Evolutionary conservation across 2,797 vertebrate species (phyloP), one percentile per base, ranked within the genome.

Genomic region (Danio albolineatus): DNA sequence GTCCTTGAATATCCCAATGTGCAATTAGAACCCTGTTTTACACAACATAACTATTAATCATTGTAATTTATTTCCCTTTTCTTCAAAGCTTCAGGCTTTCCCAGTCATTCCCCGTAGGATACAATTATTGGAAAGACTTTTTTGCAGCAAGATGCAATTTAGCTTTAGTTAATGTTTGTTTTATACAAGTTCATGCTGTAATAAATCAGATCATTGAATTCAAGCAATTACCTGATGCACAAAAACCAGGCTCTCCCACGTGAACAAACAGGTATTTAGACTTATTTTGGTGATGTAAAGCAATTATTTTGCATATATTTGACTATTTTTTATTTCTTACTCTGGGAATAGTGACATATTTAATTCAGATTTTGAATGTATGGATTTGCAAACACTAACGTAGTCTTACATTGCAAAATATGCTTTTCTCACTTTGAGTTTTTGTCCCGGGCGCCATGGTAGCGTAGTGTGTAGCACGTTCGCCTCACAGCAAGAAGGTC

Each of bases 121-220:
- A 16, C 53, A 57, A 43, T 57, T 70, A 39, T 70, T 17, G 28
- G 28, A 39, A 39, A 70, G 36, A 5, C 3, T 49, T 36, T 49
- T 43, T 43, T 36, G 8, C n/a, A 0, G n/a, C 14, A 71, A 41
- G 4, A 44, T 72, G 51, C 12, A 14, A 72, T 72, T 43, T 56
- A 72, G 7, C 13, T 38, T 28, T 21, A 7, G 38, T 57, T 71
- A 43, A 28, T 44, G 38, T 57, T 70, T 70, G 28, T 53, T 70
- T 70, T 39, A 7, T 54, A 46, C 10, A 41, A 19, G 49, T 70
- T 16, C 10, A 44, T 56, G 12, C 39, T 19, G 8, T 21, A 53
- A 41, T 54, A 19, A 14, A 19, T 43, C 39, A 43, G 6, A 53
- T 17, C n/a, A 19, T 7, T 41, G 36, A 70, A 17, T 39, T 70